Percentiles rank a stretch among this genome's conserved stretches.
These are phyloP conservation scores for Coenonympha glycerion DNA, from an alignment of 2,888 invertebrate species.

Conservation along the genomic window DNA sequence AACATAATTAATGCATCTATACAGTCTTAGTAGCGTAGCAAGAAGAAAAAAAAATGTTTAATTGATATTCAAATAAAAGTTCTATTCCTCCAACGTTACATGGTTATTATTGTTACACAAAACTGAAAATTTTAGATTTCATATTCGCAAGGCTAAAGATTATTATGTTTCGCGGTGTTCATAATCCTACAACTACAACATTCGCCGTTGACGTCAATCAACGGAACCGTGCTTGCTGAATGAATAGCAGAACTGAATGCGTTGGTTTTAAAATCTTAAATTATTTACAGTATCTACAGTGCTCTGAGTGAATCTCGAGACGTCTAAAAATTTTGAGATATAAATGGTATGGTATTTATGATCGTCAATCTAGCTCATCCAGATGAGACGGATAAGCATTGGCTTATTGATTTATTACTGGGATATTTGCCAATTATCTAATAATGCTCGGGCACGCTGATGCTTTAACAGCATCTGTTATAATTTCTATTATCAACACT, in stretches of 20 bases:
- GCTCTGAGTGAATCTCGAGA: too few relatives aligned
- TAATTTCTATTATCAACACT: background rate
- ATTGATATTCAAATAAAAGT: background rate
- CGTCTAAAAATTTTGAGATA: too few relatives aligned
- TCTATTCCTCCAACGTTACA: background rate
- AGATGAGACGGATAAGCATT: background rate
- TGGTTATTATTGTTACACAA: background rate
- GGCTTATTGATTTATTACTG: background rate
- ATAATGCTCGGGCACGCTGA: background rate
- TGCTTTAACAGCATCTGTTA: background rate
- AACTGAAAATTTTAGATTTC: background rate
- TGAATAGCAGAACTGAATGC: background rate
- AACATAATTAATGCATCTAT: too few relatives aligned
- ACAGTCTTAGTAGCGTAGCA: too few relatives aligned
- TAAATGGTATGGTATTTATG: background rate
- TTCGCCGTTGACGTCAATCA: slow-evolving; percentile 25
- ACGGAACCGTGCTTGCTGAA: background rate
- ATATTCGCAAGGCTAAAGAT: background rate
- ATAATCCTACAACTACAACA: slow-evolving; percentile 13
- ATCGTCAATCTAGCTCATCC: background rate
- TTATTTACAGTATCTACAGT: too few relatives aligned
- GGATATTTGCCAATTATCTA: slow-evolving; percentile 2
- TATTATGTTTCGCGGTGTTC: slow-evolving; percentile 12
- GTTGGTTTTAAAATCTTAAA: slow-evolving; percentile 3
- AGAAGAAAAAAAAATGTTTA: background rate